Evolutionary conservation across 1,140 invertebrate species (phyloP).

Genomic region (Zeugodacus cucurbitae): DNA sequence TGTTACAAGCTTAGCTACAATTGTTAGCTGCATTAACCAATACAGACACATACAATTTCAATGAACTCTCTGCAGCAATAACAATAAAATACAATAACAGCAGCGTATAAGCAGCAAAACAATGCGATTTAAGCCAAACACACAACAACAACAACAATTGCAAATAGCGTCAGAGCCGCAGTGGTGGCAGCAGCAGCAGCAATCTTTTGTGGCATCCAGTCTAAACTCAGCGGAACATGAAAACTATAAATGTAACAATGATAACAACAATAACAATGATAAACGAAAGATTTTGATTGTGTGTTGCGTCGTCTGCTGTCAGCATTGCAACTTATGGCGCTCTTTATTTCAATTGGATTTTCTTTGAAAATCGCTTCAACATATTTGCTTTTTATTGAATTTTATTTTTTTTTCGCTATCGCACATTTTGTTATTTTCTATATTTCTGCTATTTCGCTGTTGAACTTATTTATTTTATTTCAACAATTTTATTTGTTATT

Average conservation of each 20-base stretch:
- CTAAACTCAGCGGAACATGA: background rate
- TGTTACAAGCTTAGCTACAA: background rate
- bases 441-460: background rate
- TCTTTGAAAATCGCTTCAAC: conserved; percentile 14
- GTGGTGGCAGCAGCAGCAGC: background rate
- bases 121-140: background rate
- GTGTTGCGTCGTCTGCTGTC: background rate
- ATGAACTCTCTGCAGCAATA: conserved; percentile 11
- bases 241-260: conserved; percentile 28
- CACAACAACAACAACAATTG: background rate
- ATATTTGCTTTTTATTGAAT: background rate
- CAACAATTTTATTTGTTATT: background rate
- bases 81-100: background rate
- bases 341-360: conserved; percentile 29
- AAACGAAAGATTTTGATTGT: background rate
- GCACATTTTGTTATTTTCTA: background rate
- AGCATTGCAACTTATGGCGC: background rate
- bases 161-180: background rate
- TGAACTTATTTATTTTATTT: background rate
- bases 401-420: background rate
- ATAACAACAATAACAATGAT: background rate
- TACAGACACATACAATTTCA: background rate
- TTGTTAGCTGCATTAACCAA: background rate
- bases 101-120: background rate
- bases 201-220: conserved; percentile 17